Percentiles rank a stretch among this genome's conserved stretches.
These are phyloP conservation scores for Pollenia angustigena DNA, from an alignment of 2,888 invertebrate genomes.

Conservation along the genomic window DNA sequence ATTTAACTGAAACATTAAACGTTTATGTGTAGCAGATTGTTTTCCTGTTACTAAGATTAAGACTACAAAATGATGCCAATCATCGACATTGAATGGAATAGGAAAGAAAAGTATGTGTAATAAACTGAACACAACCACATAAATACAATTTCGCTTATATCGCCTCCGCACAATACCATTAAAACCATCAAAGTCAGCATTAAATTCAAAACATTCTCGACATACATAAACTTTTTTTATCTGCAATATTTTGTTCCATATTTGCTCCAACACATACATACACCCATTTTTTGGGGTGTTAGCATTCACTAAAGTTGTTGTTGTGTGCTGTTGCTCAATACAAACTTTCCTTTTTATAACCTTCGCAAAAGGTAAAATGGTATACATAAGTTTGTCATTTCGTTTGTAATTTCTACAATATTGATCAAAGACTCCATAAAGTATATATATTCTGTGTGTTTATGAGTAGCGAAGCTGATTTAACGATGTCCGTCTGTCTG, in stretches of 20 bases:
- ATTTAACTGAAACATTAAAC: not conserved
- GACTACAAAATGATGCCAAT: constrained; percentile 46
- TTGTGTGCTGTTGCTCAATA: too few relatives aligned
- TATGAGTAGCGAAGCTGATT: too few relatives aligned
- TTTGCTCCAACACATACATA: constrained; percentile 3
- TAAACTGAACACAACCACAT: constrained; percentile 14
- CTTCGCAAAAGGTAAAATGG: too few relatives aligned
- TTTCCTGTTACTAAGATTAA: not conserved
- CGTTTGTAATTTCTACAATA: too few relatives aligned
- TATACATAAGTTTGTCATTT: too few relatives aligned
- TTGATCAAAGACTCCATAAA: too few relatives aligned
- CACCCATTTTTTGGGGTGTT: not conserved
- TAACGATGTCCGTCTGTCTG: too few relatives aligned
- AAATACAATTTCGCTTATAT: constrained; percentile 44
- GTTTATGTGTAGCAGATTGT: not conserved
- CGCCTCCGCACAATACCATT: constrained; percentile 14
- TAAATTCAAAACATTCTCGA: constrained; percentile 53
- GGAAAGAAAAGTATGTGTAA: not conserved
- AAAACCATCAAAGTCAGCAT: constrained; percentile 58
- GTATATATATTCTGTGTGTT: too few relatives aligned
- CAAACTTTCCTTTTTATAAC: too few relatives aligned
- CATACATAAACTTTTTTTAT: constrained; percentile 45
- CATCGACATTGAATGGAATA: constrained; percentile 21
- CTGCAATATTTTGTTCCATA: constrained; percentile 29
- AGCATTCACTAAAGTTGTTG: too few relatives aligned